phyloP scores from a whole-genome alignment of 2,888 invertebrate species.

The Unio delphinus region DNA sequence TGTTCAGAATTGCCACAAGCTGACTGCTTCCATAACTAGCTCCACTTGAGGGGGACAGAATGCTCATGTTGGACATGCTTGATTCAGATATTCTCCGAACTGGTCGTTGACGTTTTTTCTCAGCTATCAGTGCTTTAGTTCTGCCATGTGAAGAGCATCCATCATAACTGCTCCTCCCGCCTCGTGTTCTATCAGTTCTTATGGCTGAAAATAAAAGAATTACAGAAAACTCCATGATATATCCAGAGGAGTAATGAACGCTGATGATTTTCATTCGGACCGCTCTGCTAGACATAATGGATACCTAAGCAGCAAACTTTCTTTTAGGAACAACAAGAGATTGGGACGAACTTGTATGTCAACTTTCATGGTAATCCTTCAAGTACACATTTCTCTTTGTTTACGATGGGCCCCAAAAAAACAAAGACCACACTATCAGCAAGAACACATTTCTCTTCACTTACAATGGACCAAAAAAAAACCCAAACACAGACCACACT shows the following conservation, averaged over 20 bases:
- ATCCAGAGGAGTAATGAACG: no score
- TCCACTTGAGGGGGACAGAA: conserved; percentile 2
- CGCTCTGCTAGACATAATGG: not conserved
- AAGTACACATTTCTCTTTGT: no score
- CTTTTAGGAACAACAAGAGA: no score
- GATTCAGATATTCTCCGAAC: not conserved
- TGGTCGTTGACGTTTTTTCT: conserved; percentile 21
- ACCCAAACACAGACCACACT: no score
- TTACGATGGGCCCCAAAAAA: no score
- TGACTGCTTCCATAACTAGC: conserved; percentile 32
- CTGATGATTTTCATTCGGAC: not conserved
- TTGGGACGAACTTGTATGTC: no score
- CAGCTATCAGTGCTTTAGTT: conserved; percentile 25
- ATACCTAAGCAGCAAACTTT: no score
- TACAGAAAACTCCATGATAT: no score
- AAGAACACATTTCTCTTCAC: no score
- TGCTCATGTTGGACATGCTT: not conserved
- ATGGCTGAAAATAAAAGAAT: conserved; percentile 78
- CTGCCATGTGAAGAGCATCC: conserved; percentile 59
- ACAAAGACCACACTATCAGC: no score
- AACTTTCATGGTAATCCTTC: no score
- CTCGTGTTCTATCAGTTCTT: conserved; percentile 93
- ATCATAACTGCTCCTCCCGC: conserved; percentile 91
- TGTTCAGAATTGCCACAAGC: conserved; percentile 56
- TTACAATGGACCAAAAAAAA: no score